Conservation (phyloP, 2,113 vertebrate genomes). For the Cyphomyrus plagiostoma region DNA sequence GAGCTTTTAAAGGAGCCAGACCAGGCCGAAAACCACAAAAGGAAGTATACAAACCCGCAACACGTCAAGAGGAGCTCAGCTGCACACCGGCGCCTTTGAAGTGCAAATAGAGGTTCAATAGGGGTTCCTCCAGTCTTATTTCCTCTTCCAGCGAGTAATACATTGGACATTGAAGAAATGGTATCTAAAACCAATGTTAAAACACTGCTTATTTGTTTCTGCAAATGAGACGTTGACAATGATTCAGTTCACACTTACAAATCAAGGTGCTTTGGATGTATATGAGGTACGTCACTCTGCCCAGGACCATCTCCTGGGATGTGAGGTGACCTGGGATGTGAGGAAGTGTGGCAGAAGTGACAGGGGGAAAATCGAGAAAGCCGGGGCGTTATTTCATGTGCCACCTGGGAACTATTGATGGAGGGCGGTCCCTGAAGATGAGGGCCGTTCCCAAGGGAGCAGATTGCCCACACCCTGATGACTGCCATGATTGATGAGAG, state of each 20-base stretch:
- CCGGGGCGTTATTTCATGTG: not conserved
- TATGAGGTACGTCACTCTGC: not conserved
- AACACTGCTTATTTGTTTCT: not conserved
- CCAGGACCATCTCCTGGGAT: not conserved
- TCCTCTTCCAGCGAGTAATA: not conserved
- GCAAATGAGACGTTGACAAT: not conserved
- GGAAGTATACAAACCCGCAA: not conserved
- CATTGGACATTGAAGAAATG: not conserved
- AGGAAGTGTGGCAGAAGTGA: not conserved
- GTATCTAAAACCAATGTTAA: not conserved
- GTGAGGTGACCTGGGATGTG: not conserved
- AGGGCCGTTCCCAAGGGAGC: not conserved
- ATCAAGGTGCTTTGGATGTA: not conserved
- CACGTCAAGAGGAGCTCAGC: not conserved
- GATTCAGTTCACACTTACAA: not conserved
- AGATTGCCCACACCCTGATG: not conserved
- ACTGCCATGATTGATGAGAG: not conserved
- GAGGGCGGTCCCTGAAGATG: not conserved
- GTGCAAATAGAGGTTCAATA: constrained; percentile 1
- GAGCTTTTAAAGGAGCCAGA: not conserved
- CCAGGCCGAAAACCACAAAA: not conserved
- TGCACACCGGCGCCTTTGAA: constrained; percentile 5
- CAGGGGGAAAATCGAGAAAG: not conserved
- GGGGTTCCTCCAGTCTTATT: not conserved
- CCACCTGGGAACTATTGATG: not conserved